Evolutionary conservation across 2,797 vertebrate species (phyloP), one percentile per base, ranked within the genome.

Genomic region (Hirundo rustica): DNA sequence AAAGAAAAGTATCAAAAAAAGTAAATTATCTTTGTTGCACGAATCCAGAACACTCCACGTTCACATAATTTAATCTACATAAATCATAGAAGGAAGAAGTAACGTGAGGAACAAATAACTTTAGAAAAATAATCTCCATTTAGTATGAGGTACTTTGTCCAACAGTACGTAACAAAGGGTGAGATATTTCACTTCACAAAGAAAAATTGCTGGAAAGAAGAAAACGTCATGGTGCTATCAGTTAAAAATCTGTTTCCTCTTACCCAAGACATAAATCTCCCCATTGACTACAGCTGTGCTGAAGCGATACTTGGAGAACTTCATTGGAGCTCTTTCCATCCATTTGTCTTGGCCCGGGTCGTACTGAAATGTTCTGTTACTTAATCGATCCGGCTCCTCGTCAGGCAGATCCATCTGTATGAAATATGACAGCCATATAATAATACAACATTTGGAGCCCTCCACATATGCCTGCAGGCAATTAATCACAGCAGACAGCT

Each of bases 361-460:
- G 47, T 99, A 99, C 93, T 98, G 98, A 96, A 99, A 98, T 44
- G 98, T 98, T 85, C 98, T 98, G 98, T 99, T 99, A 97, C 98
- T 99, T 96, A 99, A 98, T 94, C 98, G 98, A 96, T 99, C 99
- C 4, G 99, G 99, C 96, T 99, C 99, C 92, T 99, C 99, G 89
- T 99, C 98, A 85, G 98, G 98, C 89, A 98, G 98, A 97, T 98
- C 99, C 94, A 96, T 97, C 98, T 98, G 96, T 67, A 84, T 94
- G 96, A 97, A 97, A 97, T 92, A 97, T 89, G 97, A 97, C 97
- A 97, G 96, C 81, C 67, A 66, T 78, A 64, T 92, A 94, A 97
- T 94, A 95, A 97, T 89, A 65, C 64, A 91, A n/a, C 95, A 81
- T 88, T 96, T 89, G 92, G 96, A 95, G 93, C 91, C 68, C 88